Percentiles rank a stretch among this genome's conserved stretches.
Conservation (phyloP, 2,888 invertebrate genomes). For the Melieria picta region DNA sequence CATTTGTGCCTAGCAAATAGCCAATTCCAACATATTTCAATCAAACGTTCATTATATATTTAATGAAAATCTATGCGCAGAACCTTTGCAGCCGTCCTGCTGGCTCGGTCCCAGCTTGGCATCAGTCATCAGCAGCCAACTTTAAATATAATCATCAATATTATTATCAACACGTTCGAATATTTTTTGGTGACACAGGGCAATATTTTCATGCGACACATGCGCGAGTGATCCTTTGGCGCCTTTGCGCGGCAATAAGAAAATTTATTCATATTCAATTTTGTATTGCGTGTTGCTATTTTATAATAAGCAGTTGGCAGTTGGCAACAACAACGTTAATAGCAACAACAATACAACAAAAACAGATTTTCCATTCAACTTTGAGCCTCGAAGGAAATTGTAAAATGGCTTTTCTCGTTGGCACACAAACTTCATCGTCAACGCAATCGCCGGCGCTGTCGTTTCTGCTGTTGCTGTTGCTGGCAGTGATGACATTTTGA, state of each 20-base stretch:
- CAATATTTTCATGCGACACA: not conserved
- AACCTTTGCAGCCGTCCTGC: too few relatives aligned
- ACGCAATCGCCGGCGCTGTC: too few relatives aligned
- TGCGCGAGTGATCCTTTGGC: not conserved
- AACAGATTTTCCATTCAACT: not conserved
- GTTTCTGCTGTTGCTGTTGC: not conserved
- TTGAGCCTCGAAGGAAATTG: too few relatives aligned
- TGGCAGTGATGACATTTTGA: constrained; percentile 6
- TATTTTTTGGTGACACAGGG: not conserved
- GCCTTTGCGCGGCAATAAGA: constrained; percentile 25
- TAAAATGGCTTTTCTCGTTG: too few relatives aligned
- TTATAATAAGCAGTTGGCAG: constrained; percentile 47
- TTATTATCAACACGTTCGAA: constrained; percentile 26
- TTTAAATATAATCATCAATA: constrained; percentile 19
- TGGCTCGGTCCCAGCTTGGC: too few relatives aligned
- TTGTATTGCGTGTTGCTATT: constrained; percentile 58
- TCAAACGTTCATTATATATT: too few relatives aligned
- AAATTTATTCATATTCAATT: constrained; percentile 61
- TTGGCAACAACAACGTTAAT: constrained; percentile 2
- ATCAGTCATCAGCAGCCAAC: not conserved
- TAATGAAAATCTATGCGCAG: too few relatives aligned
- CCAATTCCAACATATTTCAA: too few relatives aligned
- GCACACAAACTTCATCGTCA: too few relatives aligned
- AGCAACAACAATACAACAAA: constrained; percentile 8
- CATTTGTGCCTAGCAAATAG: too few relatives aligned